Evolutionary conservation across 2,797 vertebrate genomes (phyloP), one percentile per base, ranked within the genome.

Genomic region (Tragelaphus oryx): DNA sequence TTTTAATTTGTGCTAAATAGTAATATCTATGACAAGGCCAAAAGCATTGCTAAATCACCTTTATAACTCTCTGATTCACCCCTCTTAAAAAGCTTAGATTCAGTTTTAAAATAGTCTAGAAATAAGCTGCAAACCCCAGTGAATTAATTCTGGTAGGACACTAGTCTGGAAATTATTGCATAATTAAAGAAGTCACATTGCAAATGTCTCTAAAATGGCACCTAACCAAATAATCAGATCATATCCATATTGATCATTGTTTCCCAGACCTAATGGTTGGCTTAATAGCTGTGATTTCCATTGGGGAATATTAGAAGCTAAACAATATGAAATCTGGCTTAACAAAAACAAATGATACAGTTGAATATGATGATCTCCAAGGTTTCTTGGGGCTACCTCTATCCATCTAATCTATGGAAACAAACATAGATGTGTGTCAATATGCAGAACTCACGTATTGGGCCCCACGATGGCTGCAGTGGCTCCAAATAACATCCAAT

Each of bases 101-200:
- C 65, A 28, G 13, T 74, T 87, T 81, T 74, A 59, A 82, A 90
- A 85, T 83, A 80, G 24, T 87, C 55, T 93, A 57, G 85, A 95
- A 89, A 93, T 74, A 94, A 89, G 18, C 84, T 87, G 14, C 78
- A 50, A 5, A 41, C 33, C 10, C 71, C n/a, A 62, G 46, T 93
- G 65, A 90, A 44, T 91, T 59, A 60, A 65, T 95, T 91, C 91
- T 68, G n/a, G 48, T 30, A 91, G 28, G 18, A 87, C 33, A 65
- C 26, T 55, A 80, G 50, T 95, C 71, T 81, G 26, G 79, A 95
- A 93, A 95, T 84, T 55, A 82, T 54, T 65, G 24, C 37, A 13
- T 82, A 90, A 65, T 93, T 87, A 90, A 85, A 92, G n/a, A 46
- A 55, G 33, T 85, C 85, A 68, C 55, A 33, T 96, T 89, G 68